phyloP scores from a whole-genome alignment of 2,888 invertebrate genomes.

The Mythimna vitellina region DNA sequence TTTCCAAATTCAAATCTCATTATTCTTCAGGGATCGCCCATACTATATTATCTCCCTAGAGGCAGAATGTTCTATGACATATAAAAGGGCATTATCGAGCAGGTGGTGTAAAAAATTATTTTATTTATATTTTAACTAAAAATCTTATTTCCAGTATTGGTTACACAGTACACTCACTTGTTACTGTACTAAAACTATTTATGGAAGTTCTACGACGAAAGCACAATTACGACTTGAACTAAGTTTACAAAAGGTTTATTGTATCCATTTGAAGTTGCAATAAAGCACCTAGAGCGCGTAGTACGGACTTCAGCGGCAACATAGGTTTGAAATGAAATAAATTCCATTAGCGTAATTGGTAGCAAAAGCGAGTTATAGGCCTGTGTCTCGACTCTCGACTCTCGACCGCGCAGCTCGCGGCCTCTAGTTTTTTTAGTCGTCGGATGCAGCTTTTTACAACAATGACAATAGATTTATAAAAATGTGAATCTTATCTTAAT shows the following conservation, averaged over 20 bases:
- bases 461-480: slow-evolving; percentile 43
- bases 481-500: slow-evolving; percentile 50
- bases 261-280: slow-evolving; percentile 63
- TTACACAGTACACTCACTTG: slow-evolving; percentile 29
- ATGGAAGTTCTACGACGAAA: slow-evolving; percentile 31
- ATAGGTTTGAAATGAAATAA: slow-evolving; percentile 82
- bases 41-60: too few species aligned
- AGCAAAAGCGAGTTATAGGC: slow-evolving; percentile 77
- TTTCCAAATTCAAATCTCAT: too few species aligned
- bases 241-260: slow-evolving; percentile 59
- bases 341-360: slow-evolving; percentile 88
- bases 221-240: slow-evolving; percentile 39
- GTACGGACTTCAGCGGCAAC: slow-evolving; percentile 55
- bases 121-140: neutral
- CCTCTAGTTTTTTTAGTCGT: slow-evolving; percentile 36
- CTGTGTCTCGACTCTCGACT: slow-evolving; percentile 50
- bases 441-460: slow-evolving; percentile 40
- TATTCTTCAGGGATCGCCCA: too few species aligned
- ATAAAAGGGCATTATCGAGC: too few species aligned
- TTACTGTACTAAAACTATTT: slow-evolving; percentile 20
- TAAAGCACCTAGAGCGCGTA: slow-evolving; percentile 64
- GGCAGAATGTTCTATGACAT: too few species aligned
- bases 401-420: slow-evolving; percentile 4
- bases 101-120: neutral
- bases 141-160: slow-evolving; percentile 7